Percentiles rank a stretch among this genome's conserved stretches.
phyloP scores from a whole-genome alignment of 1,140 invertebrate genomes.

The Xylocopa sonorina region DNA sequence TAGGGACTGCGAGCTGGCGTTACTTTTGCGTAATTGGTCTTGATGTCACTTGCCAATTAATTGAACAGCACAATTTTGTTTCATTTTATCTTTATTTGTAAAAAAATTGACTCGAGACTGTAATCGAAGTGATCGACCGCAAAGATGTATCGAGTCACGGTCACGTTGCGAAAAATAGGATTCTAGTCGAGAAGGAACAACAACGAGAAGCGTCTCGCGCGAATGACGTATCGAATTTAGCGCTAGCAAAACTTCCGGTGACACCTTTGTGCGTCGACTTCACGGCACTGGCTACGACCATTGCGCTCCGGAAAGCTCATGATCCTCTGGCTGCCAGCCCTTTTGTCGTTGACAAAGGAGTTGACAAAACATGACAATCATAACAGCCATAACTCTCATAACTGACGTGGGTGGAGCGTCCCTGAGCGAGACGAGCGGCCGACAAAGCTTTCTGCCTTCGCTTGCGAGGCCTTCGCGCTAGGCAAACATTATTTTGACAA shows the following conservation, averaged over 20 bases:
- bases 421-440: constrained; percentile 39
- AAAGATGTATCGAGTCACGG: constrained; percentile 8
- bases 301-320: constrained; percentile 22
- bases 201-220: constrained; percentile 16
- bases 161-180: constrained; percentile 37
- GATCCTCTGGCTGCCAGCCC: constrained; percentile 50
- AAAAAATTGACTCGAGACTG: too few relatives aligned
- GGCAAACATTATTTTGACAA: constrained; percentile 76
- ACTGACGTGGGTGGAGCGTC: constrained; percentile 68
- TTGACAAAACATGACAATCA: constrained; percentile 81
- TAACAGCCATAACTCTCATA: constrained; percentile 70
- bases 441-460: constrained; percentile 37
- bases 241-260: constrained; percentile 70
- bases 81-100: too few relatives aligned
- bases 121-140: constrained; percentile 33
- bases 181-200: not conserved
- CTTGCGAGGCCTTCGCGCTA: constrained; percentile 44
- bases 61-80: too few relatives aligned
- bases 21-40: too few relatives aligned
- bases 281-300: constrained; percentile 1
- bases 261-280: constrained; percentile 64
- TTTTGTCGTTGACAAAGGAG: constrained; percentile 74
- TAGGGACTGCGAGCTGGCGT: not conserved
- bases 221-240: constrained; percentile 76
- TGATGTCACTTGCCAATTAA: too few relatives aligned